Conservation (phyloP, 2,888 invertebrate genomes). For the Ethmia dodecea region DNA sequence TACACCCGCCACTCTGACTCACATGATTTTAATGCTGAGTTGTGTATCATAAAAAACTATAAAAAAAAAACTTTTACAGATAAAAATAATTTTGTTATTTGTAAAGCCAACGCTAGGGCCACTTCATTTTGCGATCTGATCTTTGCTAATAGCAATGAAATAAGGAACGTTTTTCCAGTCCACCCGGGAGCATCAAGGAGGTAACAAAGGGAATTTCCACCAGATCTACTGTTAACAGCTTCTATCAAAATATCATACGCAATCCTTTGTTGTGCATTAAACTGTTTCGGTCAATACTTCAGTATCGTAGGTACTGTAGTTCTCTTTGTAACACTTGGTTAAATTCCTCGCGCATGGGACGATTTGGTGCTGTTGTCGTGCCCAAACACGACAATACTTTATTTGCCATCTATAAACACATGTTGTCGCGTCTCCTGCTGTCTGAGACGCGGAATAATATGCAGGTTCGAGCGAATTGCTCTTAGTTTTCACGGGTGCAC, state of each 20-base stretch:
- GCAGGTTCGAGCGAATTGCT: no score
- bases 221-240: slow-evolving; percentile 21
- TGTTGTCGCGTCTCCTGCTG: no score
- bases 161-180: slow-evolving; percentile 19
- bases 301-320: slow-evolving; percentile 22
- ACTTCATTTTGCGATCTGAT: slow-evolving; percentile 17
- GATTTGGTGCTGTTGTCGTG: slow-evolving; percentile 21
- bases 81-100: no score
- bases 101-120: slow-evolving; percentile 18
- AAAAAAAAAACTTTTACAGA: no score
- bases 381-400: background rate
- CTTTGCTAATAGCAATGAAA: slow-evolving; percentile 17
- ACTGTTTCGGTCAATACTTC: slow-evolving; percentile 19
- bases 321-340: slow-evolving; percentile 16
- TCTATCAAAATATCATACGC: slow-evolving; percentile 20
- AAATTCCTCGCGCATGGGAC: slow-evolving; percentile 21
- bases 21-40: no score
- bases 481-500: no score
- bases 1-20: no score
- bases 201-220: slow-evolving; percentile 17
- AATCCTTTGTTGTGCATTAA: slow-evolving; percentile 24
- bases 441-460: no score
- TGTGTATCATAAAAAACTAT: no score
- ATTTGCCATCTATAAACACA: slow-evolving; percentile 1
- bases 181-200: slow-evolving; percentile 18